Conservation (phyloP, 2,888 invertebrate genomes). For the Ectobius pallidus region DNA sequence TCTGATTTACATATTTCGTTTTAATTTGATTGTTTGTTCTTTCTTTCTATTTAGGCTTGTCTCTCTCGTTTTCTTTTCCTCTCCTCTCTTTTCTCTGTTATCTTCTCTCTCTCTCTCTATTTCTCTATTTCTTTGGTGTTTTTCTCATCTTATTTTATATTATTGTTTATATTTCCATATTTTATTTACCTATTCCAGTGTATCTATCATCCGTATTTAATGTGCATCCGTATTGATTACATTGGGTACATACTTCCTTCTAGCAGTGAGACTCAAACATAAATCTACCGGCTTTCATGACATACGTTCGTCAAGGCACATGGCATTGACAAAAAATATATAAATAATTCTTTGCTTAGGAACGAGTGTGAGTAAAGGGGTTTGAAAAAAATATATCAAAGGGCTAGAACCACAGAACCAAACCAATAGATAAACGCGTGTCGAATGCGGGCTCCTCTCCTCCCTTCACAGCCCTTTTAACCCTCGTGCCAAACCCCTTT, state of each 20-base stretch:
- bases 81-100: too few species aligned
- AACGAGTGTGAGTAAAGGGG: conserved; percentile 29
- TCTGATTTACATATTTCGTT: too few species aligned
- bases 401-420: conserved; percentile 7
- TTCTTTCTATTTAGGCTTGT: too few species aligned
- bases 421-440: conserved; percentile 19
- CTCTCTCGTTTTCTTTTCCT: too few species aligned
- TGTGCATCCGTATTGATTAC: too few species aligned
- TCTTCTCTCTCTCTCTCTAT: too few species aligned
- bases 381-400: conserved; percentile 31
- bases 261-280: neutral
- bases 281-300: conserved; percentile 1
- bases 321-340: conserved; percentile 13
- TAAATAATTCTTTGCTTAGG: conserved; percentile 26
- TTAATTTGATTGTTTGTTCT: too few species aligned
- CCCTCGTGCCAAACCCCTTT: neutral
- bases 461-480: neutral
- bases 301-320: conserved; percentile 2
- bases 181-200: too few species aligned
- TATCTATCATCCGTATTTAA: too few species aligned
- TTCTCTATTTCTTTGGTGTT: too few species aligned
- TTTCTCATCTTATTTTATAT: too few species aligned
- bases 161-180: too few species aligned
- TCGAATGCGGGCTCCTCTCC: neutral
- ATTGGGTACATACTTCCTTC: neutral